A percentile compares a stretch with the other conserved stretches of the same genome.
phyloP scores from a whole-genome alignment of 2,113 vertebrate species.

The Mormyrus iriodes region DNA sequence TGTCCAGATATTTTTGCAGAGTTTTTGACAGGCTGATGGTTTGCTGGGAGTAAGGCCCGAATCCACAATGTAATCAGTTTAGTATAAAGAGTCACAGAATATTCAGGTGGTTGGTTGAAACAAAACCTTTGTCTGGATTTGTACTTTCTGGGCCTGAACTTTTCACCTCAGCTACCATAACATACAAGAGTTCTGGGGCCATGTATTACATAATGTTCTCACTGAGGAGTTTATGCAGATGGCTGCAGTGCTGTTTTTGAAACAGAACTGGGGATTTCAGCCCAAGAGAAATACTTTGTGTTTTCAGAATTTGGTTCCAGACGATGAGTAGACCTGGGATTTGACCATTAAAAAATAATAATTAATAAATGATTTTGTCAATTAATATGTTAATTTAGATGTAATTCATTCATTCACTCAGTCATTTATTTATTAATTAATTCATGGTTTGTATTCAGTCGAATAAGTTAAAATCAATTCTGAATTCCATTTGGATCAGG shows the following conservation, averaged over 20 bases:
- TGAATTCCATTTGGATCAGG: neutral
- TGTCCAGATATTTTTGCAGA: neutral
- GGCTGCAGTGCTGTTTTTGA: neutral
- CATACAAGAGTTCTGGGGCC: neutral
- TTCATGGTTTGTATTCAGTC: neutral
- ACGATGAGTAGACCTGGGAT: neutral
- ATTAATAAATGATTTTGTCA: neutral
- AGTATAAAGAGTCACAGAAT: too few relatives aligned
- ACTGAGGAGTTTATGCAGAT: neutral
- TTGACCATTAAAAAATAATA: neutral
- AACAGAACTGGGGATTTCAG: neutral
- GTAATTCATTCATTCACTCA: neutral
- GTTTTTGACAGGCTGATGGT: neutral
- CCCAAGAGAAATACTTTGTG: neutral
- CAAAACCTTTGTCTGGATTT: neutral
- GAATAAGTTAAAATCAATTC: neutral
- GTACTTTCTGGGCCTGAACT: neutral
- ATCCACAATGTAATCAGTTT: neutral
- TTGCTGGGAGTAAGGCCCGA: neutral
- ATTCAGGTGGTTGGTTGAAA: neutral
- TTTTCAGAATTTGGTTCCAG: neutral
- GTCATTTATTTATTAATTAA: neutral
- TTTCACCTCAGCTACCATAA: neutral
- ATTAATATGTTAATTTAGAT: neutral
- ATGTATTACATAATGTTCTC: neutral